These are phyloP conservation scores for Yponomeuta malinellus DNA, from an alignment of 2,888 invertebrate species.

Conservation along the genomic window DNA sequence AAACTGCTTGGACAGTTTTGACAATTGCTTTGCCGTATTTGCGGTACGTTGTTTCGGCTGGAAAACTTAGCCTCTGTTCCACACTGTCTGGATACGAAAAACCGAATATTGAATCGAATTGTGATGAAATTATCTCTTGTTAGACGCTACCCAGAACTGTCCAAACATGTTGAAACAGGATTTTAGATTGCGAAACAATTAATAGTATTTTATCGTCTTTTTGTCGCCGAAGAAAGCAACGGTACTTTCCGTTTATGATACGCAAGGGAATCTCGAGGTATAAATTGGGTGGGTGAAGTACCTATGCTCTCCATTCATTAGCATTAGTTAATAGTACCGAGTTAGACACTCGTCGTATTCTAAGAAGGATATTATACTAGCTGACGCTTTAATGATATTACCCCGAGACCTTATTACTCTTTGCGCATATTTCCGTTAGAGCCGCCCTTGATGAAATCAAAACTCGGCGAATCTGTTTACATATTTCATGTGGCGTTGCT, in stretches of 20 bases:
- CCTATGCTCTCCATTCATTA: not conserved
- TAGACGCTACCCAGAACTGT: too few relatives aligned
- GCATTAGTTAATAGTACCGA: not conserved
- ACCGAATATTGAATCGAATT: too few relatives aligned
- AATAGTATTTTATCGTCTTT: not conserved
- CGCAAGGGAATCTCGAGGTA: not conserved
- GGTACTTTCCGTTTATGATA: not conserved
- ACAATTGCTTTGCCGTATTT: constrained; percentile 6
- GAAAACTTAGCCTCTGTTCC: not conserved
- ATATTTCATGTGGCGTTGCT: constrained; percentile 29
- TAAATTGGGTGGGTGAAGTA: not conserved
- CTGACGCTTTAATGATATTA: not conserved
- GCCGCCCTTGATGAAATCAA: constrained; percentile 65
- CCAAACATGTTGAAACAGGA: too few relatives aligned
- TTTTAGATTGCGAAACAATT: too few relatives aligned
- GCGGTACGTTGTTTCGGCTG: not conserved
- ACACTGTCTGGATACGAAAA: too few relatives aligned
- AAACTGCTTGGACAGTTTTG: constrained; percentile 8
- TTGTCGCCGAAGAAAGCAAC: not conserved
- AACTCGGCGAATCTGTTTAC: constrained; percentile 70
- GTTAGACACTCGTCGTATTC: not conserved
- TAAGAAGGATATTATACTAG: not conserved
- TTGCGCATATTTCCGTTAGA: constrained; percentile 36
- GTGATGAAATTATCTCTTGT: too few relatives aligned
- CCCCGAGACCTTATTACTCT: not conserved